A percentile compares a stretch with the other conserved stretches of the same genome.
These are phyloP conservation scores for Bombus turneri DNA, from an alignment of 1,140 invertebrate genomes.

Conservation along the genomic window DNA sequence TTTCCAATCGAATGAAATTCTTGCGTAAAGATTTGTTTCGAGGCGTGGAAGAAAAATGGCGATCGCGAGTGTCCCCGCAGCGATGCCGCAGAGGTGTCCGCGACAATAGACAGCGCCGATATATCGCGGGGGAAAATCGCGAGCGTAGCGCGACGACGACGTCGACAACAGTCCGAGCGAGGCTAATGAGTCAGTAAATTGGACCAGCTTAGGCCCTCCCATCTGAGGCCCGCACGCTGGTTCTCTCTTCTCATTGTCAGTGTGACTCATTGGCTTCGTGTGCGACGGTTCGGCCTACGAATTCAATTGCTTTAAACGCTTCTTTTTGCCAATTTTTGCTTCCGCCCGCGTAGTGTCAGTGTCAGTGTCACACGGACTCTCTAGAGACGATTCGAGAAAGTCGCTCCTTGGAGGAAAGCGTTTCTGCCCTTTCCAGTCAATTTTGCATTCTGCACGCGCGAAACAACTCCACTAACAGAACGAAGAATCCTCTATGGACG, in stretches of 20 bases:
- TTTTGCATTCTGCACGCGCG: background rate
- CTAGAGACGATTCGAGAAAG: background rate
- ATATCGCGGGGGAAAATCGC: conserved; percentile 48
- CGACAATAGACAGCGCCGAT: conserved; percentile 47
- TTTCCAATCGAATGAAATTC: too few species aligned
- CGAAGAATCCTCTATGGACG: background rate
- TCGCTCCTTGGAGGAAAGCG: too few species aligned
- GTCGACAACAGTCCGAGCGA: conserved; percentile 66
- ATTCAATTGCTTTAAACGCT: conserved; percentile 33
- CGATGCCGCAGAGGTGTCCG: conserved; percentile 44
- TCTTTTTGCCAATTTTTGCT: conserved; percentile 16
- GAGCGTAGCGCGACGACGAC: conserved; percentile 38
- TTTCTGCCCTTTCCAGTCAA: background rate
- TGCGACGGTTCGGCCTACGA: conserved; percentile 56
- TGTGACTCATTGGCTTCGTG: conserved; percentile 71
- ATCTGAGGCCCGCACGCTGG: conserved; percentile 61
- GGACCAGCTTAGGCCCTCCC: conserved; percentile 65
- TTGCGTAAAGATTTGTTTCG: background rate
- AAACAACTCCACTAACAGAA: background rate
- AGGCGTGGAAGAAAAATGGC: background rate
- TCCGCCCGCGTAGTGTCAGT: conserved; percentile 27
- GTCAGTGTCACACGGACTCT: conserved; percentile 27
- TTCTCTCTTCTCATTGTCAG: conserved; percentile 66
- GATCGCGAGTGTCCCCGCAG: background rate
- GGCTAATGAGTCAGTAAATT: conserved; percentile 81